phyloP scores from a whole-genome alignment of 2,113 vertebrate species.

The Actenoides lindsayi region DNA sequence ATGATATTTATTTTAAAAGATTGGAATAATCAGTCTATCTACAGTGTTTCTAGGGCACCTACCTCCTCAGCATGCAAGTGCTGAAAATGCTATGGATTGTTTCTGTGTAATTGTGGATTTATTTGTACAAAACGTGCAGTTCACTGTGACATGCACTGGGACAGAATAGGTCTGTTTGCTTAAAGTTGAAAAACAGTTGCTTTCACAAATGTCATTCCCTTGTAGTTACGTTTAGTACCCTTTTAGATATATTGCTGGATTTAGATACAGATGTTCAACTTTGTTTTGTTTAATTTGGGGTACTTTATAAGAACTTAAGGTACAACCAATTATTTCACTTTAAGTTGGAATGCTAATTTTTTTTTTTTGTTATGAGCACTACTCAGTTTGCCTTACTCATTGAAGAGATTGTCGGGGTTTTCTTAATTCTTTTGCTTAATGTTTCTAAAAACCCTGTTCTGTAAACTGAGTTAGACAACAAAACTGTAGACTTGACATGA shows the following conservation, averaged over 20 bases:
- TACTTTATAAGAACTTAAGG: conserved; percentile 30
- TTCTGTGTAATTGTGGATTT: conserved; percentile 62
- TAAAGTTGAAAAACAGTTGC: conserved; percentile 51
- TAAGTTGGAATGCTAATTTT: neutral
- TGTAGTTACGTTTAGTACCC: neutral
- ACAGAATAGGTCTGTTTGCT: conserved; percentile 64
- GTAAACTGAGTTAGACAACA: neutral
- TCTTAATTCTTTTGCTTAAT: neutral
- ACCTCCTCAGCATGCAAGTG: conserved; percentile 36
- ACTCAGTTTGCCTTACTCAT: conserved; percentile 66
- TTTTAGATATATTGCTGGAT: neutral
- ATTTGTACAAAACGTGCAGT: conserved; percentile 68
- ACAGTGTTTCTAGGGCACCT: conserved; percentile 56
- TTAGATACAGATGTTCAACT: neutral
- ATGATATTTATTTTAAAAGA: neutral
- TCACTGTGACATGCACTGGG: conserved; percentile 72
- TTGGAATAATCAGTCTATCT: conserved; percentile 8
- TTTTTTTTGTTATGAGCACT: neutral
- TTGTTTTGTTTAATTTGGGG: conserved; percentile 3
- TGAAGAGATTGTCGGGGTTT: neutral
- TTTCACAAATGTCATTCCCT: conserved; percentile 56
- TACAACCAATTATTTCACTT: conserved; percentile 41
- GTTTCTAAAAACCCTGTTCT: conserved; percentile 6
- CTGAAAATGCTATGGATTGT: conserved; percentile 43
- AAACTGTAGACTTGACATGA: conserved; percentile 14